Base-by-base conservation (phyloP, 1,140 invertebrate species). In the Battus philenor region DNA sequence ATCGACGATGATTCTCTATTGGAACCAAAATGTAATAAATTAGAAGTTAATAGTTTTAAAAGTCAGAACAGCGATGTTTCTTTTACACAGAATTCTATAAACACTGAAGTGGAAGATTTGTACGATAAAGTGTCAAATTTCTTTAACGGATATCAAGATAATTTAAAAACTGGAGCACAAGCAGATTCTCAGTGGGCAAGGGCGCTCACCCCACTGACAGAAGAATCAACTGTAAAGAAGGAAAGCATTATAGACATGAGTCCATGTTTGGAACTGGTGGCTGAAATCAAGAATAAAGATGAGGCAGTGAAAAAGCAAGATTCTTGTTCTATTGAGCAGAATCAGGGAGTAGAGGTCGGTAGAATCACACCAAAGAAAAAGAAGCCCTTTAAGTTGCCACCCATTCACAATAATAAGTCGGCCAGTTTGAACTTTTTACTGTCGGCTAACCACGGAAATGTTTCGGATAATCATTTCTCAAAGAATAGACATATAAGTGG, bases 1-100 rank as follows among this genome's bases (percentile, higher is more conserved):
- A 58, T 82, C 4, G 78, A 80, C 33, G 62, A 74, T 53, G 76
- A 83, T 52, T 83, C 79, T 2, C 48, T 83, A 22, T 69, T 65
- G 57, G 61, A 71, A 50, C 52, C 59, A 12, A 44, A 61, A 26
- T 24, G 12, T 24, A 15, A 16, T 13, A 29, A 30, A 17, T 32
- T 22, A 8, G 30, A 50, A 44, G 45, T 59, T 45, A 32, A 15
- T 26, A 49, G 53, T 32, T 48, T 36, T 10, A 43, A 41, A 12
- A 47, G 60, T 6, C 61, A 50, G 16, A 24, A 44, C 7, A 68
- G 60, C 16, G 68, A 71, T 20, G 50, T 34, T 0, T 70, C 62
- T 43, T 49, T 50, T 18, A 45, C 65, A 15, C 51, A 63, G 6
- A 69, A 61, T 29, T 79, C 68, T 5, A 45, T 78, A 5, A 67